A percentile compares a stretch with the other conserved stretches of the same genome.
These are phyloP conservation scores for Thera obeliscata DNA, from an alignment of 2,888 invertebrate species.

Conservation along the genomic window DNA sequence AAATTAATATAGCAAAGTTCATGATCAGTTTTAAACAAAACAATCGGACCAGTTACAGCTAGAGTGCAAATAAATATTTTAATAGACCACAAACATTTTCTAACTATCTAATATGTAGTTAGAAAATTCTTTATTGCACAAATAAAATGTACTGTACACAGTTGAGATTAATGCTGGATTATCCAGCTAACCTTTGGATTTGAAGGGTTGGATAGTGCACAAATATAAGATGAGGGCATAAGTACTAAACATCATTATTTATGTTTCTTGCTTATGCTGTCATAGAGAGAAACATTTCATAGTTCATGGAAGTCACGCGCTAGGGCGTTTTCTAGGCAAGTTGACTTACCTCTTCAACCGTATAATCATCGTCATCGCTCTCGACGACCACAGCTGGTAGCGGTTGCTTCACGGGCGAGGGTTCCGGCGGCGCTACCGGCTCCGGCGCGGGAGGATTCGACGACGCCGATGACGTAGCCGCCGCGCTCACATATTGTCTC, in stretches of 20 bases:
- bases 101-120: no score
- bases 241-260: no score
- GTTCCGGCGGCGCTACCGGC: neutral
- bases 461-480: constrained; percentile 45
- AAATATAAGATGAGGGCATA: no score
- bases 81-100: no score
- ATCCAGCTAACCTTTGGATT: no score
- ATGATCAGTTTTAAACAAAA: neutral
- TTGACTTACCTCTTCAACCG: constrained; percentile 88
- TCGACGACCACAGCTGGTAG: constrained; percentile 75
- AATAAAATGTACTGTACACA: no score
- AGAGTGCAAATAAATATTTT: no score
- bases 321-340: neutral
- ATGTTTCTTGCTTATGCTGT: no score
- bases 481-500: constrained; percentile 88
- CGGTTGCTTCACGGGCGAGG: constrained; percentile 16
- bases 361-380: constrained; percentile 91
- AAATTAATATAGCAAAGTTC: constrained; percentile 40
- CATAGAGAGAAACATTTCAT: no score
- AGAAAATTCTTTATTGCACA: no score
- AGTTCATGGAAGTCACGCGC: neutral
- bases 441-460: neutral
- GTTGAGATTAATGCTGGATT: no score
- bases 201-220: no score
- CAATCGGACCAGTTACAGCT: neutral